Percentiles rank a stretch among this genome's conserved stretches.
Evolutionary conservation across 2,797 vertebrate species (phyloP).

Genomic region (Psittacula echo): DNA sequence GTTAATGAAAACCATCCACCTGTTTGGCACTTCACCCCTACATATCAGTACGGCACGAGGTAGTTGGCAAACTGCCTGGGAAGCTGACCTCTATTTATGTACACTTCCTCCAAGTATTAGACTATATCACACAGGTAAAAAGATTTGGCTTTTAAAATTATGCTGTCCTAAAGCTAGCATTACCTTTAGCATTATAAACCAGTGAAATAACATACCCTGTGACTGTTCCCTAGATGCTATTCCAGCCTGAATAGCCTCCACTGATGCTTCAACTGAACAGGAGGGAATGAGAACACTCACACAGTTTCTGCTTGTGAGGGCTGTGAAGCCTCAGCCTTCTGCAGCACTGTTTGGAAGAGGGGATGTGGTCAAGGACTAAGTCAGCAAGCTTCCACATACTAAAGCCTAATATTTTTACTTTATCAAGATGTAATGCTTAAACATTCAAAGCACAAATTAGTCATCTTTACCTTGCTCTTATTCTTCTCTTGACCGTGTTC

Average conservation of each 20-base stretch:
- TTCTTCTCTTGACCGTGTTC: constrained; percentile 85
- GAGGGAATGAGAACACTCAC: background rate
- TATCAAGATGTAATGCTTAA: background rate
- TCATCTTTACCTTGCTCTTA: constrained; percentile 85
- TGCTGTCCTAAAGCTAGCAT: background rate
- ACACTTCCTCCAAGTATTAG: background rate
- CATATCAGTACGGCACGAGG: background rate
- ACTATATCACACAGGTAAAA: background rate
- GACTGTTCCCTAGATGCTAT: background rate
- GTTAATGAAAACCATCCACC: background rate
- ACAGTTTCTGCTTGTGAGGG: background rate
- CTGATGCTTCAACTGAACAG: background rate
- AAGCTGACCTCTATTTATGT: background rate
- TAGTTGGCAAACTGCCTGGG: background rate
- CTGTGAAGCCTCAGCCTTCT: background rate
- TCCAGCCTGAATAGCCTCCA: background rate
- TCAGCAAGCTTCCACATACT: background rate
- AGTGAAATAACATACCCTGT: background rate
- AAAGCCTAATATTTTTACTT: background rate
- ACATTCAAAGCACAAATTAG: constrained; percentile 8
- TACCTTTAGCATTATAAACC: background rate
- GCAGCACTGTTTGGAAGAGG: background rate
- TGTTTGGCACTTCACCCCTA: background rate
- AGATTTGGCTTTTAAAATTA: background rate
- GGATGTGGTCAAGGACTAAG: background rate